Evolutionary conservation across 2,797 vertebrate species (phyloP), one percentile per base, ranked within the genome.

Genomic region (Pelobates cultripes): DNA sequence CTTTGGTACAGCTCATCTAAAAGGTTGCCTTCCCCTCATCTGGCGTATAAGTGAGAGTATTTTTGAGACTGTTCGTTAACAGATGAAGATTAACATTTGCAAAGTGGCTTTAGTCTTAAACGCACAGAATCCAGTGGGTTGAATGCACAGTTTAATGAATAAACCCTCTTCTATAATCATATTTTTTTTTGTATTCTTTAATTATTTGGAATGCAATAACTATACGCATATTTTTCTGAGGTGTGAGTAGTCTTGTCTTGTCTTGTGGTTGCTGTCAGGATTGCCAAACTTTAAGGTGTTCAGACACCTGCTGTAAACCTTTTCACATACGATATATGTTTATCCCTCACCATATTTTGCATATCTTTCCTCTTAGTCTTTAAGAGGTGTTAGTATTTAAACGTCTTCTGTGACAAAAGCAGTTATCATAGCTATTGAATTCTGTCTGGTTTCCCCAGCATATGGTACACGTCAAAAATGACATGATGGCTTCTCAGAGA

Each of bases 301-400:
- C 7, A 64, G n/a, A 28, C 71, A 67, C 60, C 78, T 70, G 69
- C 8, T 43, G 3, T 66, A 73, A 73, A 72, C 69, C 60, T 28
- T 2, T 0, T 2, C 42, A 53, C 44, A 7, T 67, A 15, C 5
- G 10, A 79, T 64, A 64, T 64, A 1, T 70, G 51, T 70, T 17
- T 73, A 28, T 72, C 4, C 53, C 14, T 53, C 72, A 7, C 10
- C 8, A 57, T 57, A 57, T 45, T 4, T 13, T 47, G n/a, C 57
- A 51, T 79, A 42, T 47, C 45, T 80, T 28, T 55, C 70, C 4
- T 8, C 13, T 73, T 73, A 55, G 47, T 66, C 44, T 51, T 79
- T 68, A 42, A 41, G 40, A 8, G 41, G 44, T 73, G 45, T 80
- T 68, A 63, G 43, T 47, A 69, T 75, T 60, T 61, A 60, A 10